Evolutionary conservation across 2,113 vertebrate genomes (phyloP).

Genomic region (Pterocles gutturalis): DNA sequence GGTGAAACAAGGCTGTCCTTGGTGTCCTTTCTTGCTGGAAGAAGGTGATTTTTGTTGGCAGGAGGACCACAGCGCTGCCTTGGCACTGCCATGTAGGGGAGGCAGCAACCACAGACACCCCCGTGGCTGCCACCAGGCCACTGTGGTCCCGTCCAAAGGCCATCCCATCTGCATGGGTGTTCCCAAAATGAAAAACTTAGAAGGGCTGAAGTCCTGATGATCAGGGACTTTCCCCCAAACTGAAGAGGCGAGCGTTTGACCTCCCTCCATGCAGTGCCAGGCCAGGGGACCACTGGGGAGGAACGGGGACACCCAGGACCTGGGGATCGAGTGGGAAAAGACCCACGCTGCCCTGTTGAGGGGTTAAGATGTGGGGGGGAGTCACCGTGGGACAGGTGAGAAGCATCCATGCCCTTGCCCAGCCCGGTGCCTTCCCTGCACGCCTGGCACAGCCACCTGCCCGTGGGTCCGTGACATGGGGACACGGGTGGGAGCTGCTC

Average conservation of each 20-base stretch:
- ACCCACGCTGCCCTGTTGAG: accelerated
- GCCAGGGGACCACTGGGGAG: background rate
- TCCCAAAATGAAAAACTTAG: background rate
- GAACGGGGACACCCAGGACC: background rate
- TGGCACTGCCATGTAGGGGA: background rate
- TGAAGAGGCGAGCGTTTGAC: background rate
- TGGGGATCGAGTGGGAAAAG: background rate
- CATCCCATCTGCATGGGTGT: accelerated
- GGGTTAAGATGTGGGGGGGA: accelerated
- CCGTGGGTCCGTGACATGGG: background rate
- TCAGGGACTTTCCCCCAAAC: background rate
- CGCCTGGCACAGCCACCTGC: background rate
- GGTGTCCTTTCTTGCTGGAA: background rate
- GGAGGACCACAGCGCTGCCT: background rate
- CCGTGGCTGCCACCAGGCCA: background rate
- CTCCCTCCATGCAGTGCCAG: background rate
- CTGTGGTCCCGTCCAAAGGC: background rate
- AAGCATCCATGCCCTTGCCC: background rate
- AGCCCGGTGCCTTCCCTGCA: background rate
- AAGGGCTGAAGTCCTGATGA: background rate
- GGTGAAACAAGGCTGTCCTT: background rate
- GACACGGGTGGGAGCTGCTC: background rate
- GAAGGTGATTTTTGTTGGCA: accelerated
- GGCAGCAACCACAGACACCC: accelerated
- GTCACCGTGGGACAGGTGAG: accelerated